Evolutionary conservation across 2,888 invertebrate species (phyloP).

Genomic region (Thymelicus acteon): DNA sequence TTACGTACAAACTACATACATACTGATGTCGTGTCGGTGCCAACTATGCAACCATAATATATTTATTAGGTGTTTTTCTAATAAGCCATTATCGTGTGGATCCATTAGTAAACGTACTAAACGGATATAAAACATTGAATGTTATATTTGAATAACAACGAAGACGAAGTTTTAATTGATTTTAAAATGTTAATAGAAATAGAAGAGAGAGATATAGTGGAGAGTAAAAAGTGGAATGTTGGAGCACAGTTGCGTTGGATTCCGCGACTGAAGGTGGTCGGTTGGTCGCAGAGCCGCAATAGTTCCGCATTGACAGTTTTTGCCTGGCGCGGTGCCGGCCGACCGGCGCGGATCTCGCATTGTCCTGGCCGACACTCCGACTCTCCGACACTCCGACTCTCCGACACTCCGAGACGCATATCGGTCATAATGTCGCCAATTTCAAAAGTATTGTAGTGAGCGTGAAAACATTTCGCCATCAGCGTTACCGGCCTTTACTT

Average conservation of each 20-base stretch:
- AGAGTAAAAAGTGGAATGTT: slow-evolving; percentile 61
- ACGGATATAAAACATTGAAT: slow-evolving; percentile 45
- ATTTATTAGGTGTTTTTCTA: slow-evolving; percentile 52
- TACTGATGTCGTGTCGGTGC: slow-evolving; percentile 63
- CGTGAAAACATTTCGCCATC: slow-evolving; percentile 38
- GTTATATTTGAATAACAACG: slow-evolving; percentile 13
- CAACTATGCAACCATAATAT: slow-evolving; percentile 58
- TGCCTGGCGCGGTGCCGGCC: slow-evolving; percentile 53
- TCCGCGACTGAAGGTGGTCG: slow-evolving; percentile 56
- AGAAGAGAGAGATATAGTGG: slow-evolving; percentile 24
- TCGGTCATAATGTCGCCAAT: slow-evolving; percentile 33
- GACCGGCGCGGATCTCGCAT: slow-evolving; percentile 30
- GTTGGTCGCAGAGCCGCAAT: slow-evolving; percentile 47
- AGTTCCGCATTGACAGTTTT: slow-evolving; percentile 74
- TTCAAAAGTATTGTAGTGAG: slow-evolving; percentile 32
- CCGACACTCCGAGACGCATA: slow-evolving; percentile 27
- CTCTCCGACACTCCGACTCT: too few species aligned
- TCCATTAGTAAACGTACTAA: slow-evolving; percentile 48
- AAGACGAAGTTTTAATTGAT: slow-evolving; percentile 13
- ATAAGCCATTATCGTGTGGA: slow-evolving; percentile 28
- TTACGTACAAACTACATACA: slow-evolving; percentile 63
- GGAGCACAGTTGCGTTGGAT: slow-evolving; percentile 66
- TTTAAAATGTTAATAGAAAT: slow-evolving; percentile 11
- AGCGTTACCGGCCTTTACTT: slow-evolving; percentile 42
- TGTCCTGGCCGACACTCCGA: slow-evolving; percentile 16